Conservation (phyloP, 2,797 vertebrate species). For the Gymnoscopelus microlampas region DNA sequence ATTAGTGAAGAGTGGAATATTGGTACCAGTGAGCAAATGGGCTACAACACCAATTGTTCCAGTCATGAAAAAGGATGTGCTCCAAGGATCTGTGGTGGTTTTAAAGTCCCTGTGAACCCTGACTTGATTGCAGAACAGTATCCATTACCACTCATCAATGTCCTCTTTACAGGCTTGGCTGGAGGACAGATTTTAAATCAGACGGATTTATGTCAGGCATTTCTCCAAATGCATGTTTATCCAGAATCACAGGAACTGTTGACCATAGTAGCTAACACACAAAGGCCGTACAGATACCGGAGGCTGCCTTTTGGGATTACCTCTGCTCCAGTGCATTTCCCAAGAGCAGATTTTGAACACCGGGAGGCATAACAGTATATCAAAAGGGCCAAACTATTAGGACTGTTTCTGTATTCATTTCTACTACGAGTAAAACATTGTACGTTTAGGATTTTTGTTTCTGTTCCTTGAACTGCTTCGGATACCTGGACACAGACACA, state of each 20-base stretch:
- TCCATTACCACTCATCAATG: slow-evolving; percentile 16
- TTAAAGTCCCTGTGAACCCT: slow-evolving; percentile 35
- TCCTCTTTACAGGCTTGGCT: slow-evolving; percentile 11
- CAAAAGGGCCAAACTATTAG: too few relatives aligned
- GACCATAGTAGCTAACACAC: slow-evolving; percentile 21
- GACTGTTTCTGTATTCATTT: too few relatives aligned
- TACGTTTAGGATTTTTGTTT: too few relatives aligned
- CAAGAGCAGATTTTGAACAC: slow-evolving; percentile 4
- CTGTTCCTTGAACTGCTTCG: too few relatives aligned
- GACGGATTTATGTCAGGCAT: slow-evolving; percentile 21
- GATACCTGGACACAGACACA: too few relatives aligned
- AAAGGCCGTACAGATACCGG: slow-evolving; percentile 23
- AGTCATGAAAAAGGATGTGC: slow-evolving; percentile 23
- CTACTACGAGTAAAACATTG: too few relatives aligned
- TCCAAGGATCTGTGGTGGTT: slow-evolving; percentile 30
- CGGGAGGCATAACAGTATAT: too few relatives aligned
- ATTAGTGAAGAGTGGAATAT: too few relatives aligned
- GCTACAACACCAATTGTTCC: slow-evolving; percentile 2
- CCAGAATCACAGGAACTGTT: slow-evolving; percentile 10
- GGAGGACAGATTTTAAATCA: slow-evolving; percentile 24
- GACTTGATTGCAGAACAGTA: slow-evolving; percentile 23
- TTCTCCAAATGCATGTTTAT: slow-evolving; percentile 26
- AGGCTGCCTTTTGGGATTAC: slow-evolving; percentile 38
- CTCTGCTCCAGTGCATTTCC: slow-evolving; percentile 18
- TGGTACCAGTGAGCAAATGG: too few relatives aligned